A percentile compares a stretch with the other conserved stretches of the same genome.
phyloP scores from a whole-genome alignment of 2,797 vertebrate species.

The Sebastes aleutianus region DNA sequence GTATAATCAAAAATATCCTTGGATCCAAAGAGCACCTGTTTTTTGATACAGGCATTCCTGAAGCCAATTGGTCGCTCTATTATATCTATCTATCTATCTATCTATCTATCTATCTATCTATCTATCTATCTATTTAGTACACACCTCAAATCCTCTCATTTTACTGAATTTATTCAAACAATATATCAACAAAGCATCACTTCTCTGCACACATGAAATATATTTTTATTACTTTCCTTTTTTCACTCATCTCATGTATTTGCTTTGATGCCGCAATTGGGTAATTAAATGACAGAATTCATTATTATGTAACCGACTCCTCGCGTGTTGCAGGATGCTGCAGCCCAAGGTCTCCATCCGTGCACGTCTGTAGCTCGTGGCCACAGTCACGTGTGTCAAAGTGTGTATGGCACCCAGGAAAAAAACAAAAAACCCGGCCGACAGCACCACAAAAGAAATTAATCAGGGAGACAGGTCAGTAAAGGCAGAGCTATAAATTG shows the following conservation, averaged over 20 bases:
- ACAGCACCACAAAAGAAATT: constrained; percentile 45
- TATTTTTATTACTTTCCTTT: background rate
- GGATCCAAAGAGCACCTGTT: background rate
- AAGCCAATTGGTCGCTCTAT: background rate
- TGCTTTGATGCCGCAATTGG: constrained; percentile 22
- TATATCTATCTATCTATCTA: no score
- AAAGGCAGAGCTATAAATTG: constrained; percentile 45
- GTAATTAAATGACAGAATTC: constrained; percentile 36
- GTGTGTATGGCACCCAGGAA: constrained; percentile 9
- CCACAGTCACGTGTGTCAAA: constrained; percentile 33
- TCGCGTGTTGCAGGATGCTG: background rate
- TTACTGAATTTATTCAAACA: constrained; percentile 7
- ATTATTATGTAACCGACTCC: constrained; percentile 36
- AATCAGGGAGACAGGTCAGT: constrained; percentile 36
- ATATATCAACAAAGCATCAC: background rate
- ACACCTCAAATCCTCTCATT: background rate
- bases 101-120: no score
- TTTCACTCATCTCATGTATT: background rate
- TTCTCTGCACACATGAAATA: background rate
- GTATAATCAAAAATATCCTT: background rate
- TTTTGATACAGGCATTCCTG: background rate
- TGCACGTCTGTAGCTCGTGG: constrained; percentile 1
- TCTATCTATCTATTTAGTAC: no score
- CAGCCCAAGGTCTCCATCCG: constrained; percentile 15
- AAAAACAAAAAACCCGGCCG: constrained; percentile 27